These are phyloP conservation scores for Contarinia nasturtii DNA, from an alignment of 1,140 invertebrate species.

Conservation along the genomic window DNA sequence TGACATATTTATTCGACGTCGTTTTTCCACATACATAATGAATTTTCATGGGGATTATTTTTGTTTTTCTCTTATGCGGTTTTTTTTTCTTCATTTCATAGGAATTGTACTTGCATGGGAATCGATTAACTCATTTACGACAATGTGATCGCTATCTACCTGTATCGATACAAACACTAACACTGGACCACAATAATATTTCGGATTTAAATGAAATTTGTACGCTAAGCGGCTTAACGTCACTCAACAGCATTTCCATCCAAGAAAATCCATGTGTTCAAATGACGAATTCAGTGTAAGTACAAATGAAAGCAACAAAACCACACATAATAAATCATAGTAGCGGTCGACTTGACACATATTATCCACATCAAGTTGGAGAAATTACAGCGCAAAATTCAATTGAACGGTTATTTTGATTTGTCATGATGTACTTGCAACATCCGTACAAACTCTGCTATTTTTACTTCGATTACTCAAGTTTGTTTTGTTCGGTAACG, in stretches of 20 bases:
- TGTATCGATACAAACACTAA: conserved; percentile 47
- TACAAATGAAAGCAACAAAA: not conserved
- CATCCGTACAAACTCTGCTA: too few species aligned
- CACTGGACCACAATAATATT: conserved; percentile 67
- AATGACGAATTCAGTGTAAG: conserved; percentile 19
- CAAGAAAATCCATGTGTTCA: conserved; percentile 45
- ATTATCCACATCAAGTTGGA: not conserved
- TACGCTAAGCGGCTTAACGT: conserved; percentile 51
- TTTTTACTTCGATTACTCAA: too few species aligned
- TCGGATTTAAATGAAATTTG: conserved; percentile 74
- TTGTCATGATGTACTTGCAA: not conserved
- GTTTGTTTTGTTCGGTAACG: not conserved
- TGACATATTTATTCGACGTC: not conserved
- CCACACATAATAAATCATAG: not conserved
- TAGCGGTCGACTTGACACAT: not conserved
- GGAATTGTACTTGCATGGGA: conserved; percentile 70
- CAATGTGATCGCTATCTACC: conserved; percentile 71
- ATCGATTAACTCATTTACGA: conserved; percentile 60
- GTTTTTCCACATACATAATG: not conserved
- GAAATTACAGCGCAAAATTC: too few species aligned
- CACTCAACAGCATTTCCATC: conserved; percentile 62
- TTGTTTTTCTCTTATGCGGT: not conserved
- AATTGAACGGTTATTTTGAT: too few species aligned
- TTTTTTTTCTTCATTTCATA: conserved; percentile 25
- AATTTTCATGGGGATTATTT: not conserved